Conservation (phyloP, 1,140 invertebrate genomes). For the Sinonovacula constricta region DNA sequence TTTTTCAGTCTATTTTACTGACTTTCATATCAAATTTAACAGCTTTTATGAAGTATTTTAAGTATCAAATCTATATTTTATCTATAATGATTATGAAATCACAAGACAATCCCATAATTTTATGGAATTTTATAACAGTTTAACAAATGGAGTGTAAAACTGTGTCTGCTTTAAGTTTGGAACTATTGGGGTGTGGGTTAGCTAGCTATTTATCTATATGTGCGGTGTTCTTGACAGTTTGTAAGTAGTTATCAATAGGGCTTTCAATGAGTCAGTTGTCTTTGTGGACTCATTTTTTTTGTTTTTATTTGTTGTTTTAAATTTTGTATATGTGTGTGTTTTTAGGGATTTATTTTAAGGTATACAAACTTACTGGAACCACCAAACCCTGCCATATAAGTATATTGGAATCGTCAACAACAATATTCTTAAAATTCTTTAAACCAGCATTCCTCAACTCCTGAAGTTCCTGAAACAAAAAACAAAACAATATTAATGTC, state of each 20-base stretch:
- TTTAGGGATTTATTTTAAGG: not conserved
- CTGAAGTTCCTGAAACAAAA: conserved; percentile 79
- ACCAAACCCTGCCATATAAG: conserved; percentile 74
- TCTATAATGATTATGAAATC: no score
- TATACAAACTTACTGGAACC: conserved; percentile 82
- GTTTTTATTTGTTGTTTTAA: not conserved
- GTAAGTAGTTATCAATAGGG: not conserved
- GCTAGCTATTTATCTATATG: not conserved
- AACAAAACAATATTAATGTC: no score
- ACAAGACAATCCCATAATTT: no score
- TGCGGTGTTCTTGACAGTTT: not conserved
- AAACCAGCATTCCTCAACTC: conserved; percentile 58
- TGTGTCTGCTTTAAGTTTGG: no score
- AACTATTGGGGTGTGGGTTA: no score
- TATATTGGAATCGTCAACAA: conserved; percentile 73
- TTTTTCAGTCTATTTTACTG: no score
- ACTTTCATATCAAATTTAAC: no score
- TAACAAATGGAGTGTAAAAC: no score
- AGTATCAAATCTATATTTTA: no score
- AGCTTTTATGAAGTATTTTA: no score
- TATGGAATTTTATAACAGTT: no score
- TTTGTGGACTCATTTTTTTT: not conserved
- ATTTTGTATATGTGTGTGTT: not conserved
- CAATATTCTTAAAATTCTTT: conserved; percentile 62
- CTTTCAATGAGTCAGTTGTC: not conserved